These are phyloP conservation scores for Zonitis immaculata DNA, from an alignment of 2,888 invertebrate species.

Conservation along the genomic window DNA sequence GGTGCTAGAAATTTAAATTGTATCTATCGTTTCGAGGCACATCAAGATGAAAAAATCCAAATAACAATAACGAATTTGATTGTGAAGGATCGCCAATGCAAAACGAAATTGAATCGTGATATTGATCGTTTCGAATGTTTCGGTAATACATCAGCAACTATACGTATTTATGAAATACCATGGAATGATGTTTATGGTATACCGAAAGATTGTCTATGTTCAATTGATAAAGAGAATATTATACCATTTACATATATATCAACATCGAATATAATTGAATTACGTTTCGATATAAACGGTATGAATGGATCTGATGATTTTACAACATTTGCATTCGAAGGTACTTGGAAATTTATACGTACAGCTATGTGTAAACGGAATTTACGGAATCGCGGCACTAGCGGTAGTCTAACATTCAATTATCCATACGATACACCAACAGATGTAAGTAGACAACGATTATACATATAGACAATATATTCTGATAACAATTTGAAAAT, in stretches of 20 bases:
- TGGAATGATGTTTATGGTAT: slow-evolving; percentile 68
- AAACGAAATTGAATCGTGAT: slow-evolving; percentile 59
- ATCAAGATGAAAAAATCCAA: slow-evolving; percentile 74
- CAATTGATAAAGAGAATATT: slow-evolving; percentile 49
- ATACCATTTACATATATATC: slow-evolving; percentile 74
- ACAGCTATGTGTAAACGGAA: slow-evolving; percentile 64
- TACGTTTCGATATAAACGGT: slow-evolving; percentile 74
- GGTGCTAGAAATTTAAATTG: slow-evolving; percentile 77
- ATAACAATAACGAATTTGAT: slow-evolving; percentile 69
- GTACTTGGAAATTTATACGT: slow-evolving; percentile 74
- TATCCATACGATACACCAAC: slow-evolving; percentile 36
- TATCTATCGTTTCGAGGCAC: slow-evolving; percentile 81
- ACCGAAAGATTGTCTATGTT: slow-evolving; percentile 76
- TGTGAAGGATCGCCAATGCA: slow-evolving; percentile 53
- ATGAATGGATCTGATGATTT: slow-evolving; percentile 87
- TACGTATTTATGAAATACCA: slow-evolving; percentile 71
- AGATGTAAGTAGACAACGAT: slow-evolving; percentile 37
- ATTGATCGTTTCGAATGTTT: slow-evolving; percentile 67
- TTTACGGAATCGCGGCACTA: slow-evolving; percentile 67
- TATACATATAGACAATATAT: too few species aligned
- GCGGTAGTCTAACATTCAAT: slow-evolving; percentile 67
- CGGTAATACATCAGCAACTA: slow-evolving; percentile 64
- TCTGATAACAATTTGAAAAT: slow-evolving; percentile 29
- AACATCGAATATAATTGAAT: slow-evolving; percentile 69
- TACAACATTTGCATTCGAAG: slow-evolving; percentile 78